Evolutionary conservation across 2,797 vertebrate species (phyloP).

Genomic region (Pangasius djambal): DNA sequence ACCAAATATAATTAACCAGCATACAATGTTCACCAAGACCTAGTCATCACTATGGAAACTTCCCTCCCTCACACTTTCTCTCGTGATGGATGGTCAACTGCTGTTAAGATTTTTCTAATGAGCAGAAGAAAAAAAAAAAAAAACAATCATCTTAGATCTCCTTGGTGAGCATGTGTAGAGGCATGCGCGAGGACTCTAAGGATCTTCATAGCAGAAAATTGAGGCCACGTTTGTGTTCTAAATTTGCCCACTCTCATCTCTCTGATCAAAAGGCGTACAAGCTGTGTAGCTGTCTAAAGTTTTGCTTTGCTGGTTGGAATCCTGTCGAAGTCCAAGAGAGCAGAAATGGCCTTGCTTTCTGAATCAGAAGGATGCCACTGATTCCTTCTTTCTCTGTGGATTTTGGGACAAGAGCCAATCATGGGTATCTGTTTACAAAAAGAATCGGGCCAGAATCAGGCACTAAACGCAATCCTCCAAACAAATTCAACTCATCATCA

Average conservation of each 20-base stretch:
- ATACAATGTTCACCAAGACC: constrained; percentile 56
- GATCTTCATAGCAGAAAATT: constrained; percentile 20
- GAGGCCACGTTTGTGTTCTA: constrained; percentile 8
- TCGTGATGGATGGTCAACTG: constrained; percentile 52
- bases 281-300: not conserved
- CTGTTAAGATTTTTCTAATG: constrained; percentile 47
- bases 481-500: not conserved
- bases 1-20: constrained; percentile 21
- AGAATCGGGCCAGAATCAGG: not conserved
- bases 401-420: not conserved
- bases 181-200: not conserved
- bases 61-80: not conserved
- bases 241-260: not conserved
- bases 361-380: not conserved
- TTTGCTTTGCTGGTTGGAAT: constrained; percentile 1
- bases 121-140: constrained; percentile 29
- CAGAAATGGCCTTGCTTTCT: not conserved
- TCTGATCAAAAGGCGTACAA: constrained; percentile 8
- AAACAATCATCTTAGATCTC: constrained; percentile 16
- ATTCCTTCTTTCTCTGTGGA: constrained; percentile 3
- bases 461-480: no score
- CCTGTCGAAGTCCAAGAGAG: not conserved
- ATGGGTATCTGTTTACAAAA: not conserved
- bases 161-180: constrained; percentile 13
- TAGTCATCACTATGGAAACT: constrained; percentile 65